These are phyloP conservation scores for Elanoides forficatus DNA, from an alignment of 2,113 vertebrate genomes.

Conservation along the genomic window DNA sequence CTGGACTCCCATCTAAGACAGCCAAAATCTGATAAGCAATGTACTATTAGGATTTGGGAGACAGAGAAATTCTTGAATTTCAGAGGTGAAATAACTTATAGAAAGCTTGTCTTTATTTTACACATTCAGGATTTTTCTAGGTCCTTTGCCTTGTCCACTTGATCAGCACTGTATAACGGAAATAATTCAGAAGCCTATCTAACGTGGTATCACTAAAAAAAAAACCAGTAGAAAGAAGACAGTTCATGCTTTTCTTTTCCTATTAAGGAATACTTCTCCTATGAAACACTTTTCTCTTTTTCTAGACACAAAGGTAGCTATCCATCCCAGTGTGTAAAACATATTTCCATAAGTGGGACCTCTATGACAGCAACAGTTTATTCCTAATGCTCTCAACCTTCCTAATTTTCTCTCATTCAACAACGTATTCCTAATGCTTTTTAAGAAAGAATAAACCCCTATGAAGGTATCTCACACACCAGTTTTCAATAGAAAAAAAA, in stretches of 20 bases:
- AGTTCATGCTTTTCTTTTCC: not conserved
- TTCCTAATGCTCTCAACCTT: not conserved
- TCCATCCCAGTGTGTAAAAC: not conserved
- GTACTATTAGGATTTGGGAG: not conserved
- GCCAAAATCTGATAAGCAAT: not conserved
- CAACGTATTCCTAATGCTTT: not conserved
- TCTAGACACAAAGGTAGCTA: not conserved
- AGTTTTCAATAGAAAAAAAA: not conserved
- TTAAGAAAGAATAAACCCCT: not conserved
- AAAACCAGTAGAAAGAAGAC: not conserved
- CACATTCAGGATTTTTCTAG: not conserved
- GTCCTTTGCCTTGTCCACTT: not conserved
- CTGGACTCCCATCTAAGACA: not conserved
- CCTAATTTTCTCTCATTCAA: not conserved
- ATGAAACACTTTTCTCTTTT: not conserved
- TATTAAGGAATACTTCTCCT: not conserved
- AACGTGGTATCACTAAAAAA: accelerated
- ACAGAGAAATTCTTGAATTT: not conserved
- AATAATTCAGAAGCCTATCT: not conserved
- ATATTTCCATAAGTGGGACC: no score
- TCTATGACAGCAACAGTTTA: not conserved
- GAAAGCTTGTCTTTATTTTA: not conserved
- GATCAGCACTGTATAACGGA: no score
- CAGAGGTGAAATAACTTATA: not conserved
- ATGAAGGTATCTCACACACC: not conserved